A percentile compares a stretch with the other conserved stretches of the same genome.
phyloP scores from a whole-genome alignment of 2,888 invertebrate genomes.

The Drosophila pseudotakahashii region DNA sequence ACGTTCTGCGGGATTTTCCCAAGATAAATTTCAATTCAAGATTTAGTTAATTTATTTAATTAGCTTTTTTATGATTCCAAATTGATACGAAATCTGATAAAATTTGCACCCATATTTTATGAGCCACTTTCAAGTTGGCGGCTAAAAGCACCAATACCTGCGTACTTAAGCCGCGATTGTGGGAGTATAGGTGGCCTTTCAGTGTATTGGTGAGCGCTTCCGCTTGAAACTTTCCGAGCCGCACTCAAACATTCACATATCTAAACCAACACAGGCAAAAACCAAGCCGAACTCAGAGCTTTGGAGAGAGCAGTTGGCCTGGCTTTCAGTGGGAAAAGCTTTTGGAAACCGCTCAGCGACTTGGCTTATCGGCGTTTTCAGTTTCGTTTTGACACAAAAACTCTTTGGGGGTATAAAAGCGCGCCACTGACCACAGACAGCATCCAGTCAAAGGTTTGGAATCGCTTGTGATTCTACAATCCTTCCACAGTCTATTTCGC shows the following conservation, averaged over 20 bases:
- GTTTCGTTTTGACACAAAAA: constrained; percentile 79
- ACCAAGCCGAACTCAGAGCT: constrained; percentile 34
- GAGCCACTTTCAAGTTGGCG: constrained; percentile 32
- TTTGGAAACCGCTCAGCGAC: constrained; percentile 45
- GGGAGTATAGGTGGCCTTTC: constrained; percentile 45
- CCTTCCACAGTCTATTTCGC: constrained; percentile 74
- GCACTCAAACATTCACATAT: constrained; percentile 43
- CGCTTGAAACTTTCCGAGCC: constrained; percentile 59
- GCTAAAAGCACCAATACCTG: constrained; percentile 48
- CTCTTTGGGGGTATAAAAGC: constrained; percentile 84
- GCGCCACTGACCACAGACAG: constrained; percentile 84
- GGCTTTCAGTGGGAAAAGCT: constrained; percentile 30
- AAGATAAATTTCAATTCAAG: constrained; percentile 34
- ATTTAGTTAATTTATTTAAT: constrained; percentile 36
- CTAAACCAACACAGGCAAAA: constrained; percentile 46
- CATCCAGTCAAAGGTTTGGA: constrained; percentile 85
- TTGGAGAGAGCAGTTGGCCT: constrained; percentile 36
- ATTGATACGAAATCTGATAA: constrained; percentile 28
- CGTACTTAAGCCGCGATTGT: not conserved
- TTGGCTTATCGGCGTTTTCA: constrained; percentile 61
- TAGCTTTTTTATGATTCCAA: constrained; percentile 23
- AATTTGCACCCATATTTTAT: constrained; percentile 43
- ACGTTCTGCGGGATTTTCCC: constrained; percentile 57
- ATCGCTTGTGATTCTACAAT: constrained; percentile 84
- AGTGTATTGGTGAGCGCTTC: constrained; percentile 63